Base-by-base conservation (phyloP, 1,140 invertebrate genomes). In the Drosophila dunni region DNA sequence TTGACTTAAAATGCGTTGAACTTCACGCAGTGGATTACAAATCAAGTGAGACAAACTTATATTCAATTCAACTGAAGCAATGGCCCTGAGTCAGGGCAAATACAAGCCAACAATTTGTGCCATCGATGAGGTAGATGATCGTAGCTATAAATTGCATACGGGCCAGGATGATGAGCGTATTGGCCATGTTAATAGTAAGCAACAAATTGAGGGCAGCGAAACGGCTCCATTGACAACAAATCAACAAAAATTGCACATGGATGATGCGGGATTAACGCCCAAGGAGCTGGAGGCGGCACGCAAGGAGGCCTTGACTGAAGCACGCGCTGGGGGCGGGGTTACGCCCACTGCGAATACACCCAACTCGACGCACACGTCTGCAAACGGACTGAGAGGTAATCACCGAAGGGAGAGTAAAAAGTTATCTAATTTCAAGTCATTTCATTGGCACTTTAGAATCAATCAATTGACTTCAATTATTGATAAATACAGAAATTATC, bases 41-140 rank as follows among this genome's bases (percentile, higher is more conserved):
- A 36, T 15, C 13, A 13, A 24, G 38, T 11, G 54, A 66, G 57
- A 56, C n/a, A 66, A 7, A 13, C 4, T 42, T 24, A 42, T 24
- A 57, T 44, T 13, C n/a, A 44, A n/a, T 13, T 44, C 13, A 15
- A 29, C 20, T 33, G n/a, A 7, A 40, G 56, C 15, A 45, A 91
- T 91, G 90, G 82, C 90, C 58, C 75, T 90, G 38, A 91, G 78
- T 79, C 90, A 90, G 74, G 90, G 90, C 65, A 91, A 91, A 34
- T 91, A 91, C 29, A 91, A 91, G 53, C 90, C 90, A 24, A 90
- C 82, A 36, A 84, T 91, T 20, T 88, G 80, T 58, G 76, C 90
- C 60, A 91, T 91, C 68, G 90, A 91, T 54, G 90, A 91, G 77
- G 90, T 91, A 54, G 90, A 91, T 46, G 90, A 91, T 77, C 90